Evolutionary conservation across 2,888 invertebrate species (phyloP), one percentile per base, ranked within the genome.

Genomic region (Caenorhabditis imperialis): DNA sequence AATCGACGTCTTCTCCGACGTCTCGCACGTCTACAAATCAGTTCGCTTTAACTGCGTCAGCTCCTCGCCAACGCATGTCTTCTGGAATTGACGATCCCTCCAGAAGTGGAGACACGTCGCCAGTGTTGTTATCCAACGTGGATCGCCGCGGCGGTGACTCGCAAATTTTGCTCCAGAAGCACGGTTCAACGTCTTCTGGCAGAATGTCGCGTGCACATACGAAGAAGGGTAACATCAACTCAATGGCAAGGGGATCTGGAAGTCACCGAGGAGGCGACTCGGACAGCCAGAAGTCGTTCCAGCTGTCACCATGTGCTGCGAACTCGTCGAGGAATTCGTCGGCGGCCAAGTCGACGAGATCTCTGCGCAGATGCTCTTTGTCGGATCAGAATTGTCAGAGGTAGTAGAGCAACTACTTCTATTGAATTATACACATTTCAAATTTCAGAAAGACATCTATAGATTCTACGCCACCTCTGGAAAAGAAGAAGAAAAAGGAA

Each of bases 381-480:
- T 63, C 72, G 16, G 72, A 72, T 6, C 72, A 58, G 30, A 72
- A 63, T 23, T n/a, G n/a, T n/a, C n/a, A n/a, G n/a, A n/a, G n/a
- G n/a, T n/a, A n/a, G n/a, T n/a, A n/a, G n/a, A n/a, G n/a, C n/a
- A n/a, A n/a, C n/a, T n/a, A n/a, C n/a, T n/a, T n/a, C n/a, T n/a
- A n/a, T n/a, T n/a, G n/a, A n/a, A n/a, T n/a, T n/a, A n/a, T n/a
- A n/a, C n/a, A n/a, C n/a, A n/a, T n/a, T n/a, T n/a, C n/a, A n/a
- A n/a, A n/a, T n/a, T n/a, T n/a, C n/a, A n/a, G n/a, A n/a, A n/a
- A n/a, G n/a, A 23, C 4, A 23, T n/a, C 12, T 10, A 10, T 8
- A 18, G 58, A 63, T 20, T 37, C 45, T 3, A 58, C 72, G 6
- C 53, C 63, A 1, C 57, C 63, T 7, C 35, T 35, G 30, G 45